These are phyloP conservation scores for Clivina fossor DNA, from an alignment of 2,888 invertebrate genomes.

Conservation along the genomic window DNA sequence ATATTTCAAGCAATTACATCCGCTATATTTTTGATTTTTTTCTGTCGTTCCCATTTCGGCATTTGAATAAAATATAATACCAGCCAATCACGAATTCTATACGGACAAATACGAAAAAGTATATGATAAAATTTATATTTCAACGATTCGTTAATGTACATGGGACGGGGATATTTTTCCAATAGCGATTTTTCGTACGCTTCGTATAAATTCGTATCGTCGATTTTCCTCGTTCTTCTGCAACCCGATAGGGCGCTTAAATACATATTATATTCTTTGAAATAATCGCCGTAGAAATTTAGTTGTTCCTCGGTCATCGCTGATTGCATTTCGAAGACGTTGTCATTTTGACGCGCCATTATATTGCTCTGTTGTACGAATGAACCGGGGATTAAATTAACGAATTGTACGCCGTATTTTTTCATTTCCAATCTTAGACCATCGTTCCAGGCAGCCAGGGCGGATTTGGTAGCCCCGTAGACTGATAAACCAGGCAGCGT, in stretches of 20 bases:
- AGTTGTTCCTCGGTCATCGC: conserved; percentile 65
- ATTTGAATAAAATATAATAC: conserved; percentile 65
- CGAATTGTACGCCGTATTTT: conserved; percentile 70
- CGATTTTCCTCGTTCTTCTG: conserved; percentile 58
- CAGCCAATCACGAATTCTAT: conserved; percentile 60
- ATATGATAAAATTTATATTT: conserved; percentile 68
- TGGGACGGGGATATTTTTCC: conserved; percentile 59
- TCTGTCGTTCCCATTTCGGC: conserved; percentile 55
- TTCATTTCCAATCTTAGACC: conserved; percentile 72
- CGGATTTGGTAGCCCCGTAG: conserved; percentile 84
- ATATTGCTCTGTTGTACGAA: conserved; percentile 71
- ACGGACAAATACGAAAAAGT: conserved; percentile 64
- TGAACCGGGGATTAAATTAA: conserved; percentile 78
- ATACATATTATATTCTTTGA: conserved; percentile 63
- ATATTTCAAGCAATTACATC: background rate
- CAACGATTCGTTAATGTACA: conserved; percentile 71
- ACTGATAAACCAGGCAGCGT: conserved; percentile 72
- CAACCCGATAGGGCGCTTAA: conserved; percentile 54
- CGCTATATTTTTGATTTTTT: conserved; percentile 64
- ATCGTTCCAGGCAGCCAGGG: conserved; percentile 70
- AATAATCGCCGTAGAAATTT: conserved; percentile 66
- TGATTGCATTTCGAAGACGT: conserved; percentile 66
- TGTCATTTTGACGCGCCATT: conserved; percentile 61
- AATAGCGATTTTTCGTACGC: conserved; percentile 66
- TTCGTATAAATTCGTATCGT: conserved; percentile 58